Percentiles rank a stretch among this genome's conserved stretches.
These are phyloP conservation scores for Abrostola triplasia DNA, from an alignment of 2,888 invertebrate genomes.

Conservation along the genomic window DNA sequence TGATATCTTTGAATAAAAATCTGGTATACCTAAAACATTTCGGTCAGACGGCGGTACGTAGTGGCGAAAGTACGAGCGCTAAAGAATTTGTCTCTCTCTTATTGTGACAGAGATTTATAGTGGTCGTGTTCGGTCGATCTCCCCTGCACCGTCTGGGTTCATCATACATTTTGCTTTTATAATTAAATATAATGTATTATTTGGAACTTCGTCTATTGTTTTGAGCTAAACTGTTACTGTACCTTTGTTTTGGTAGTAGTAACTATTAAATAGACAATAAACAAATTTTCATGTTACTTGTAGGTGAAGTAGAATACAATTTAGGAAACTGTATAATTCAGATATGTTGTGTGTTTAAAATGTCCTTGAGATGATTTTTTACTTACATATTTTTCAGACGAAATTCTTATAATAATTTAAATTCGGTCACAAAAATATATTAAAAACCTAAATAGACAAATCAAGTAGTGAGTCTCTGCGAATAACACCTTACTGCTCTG, in stretches of 20 bases:
- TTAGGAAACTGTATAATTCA: too few relatives aligned
- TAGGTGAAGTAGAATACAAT: too few relatives aligned
- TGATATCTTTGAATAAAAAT: background rate
- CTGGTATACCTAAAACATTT: conserved; percentile 7
- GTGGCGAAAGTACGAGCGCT: conserved; percentile 47
- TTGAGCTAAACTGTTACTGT: background rate
- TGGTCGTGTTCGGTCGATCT: conserved; percentile 55
- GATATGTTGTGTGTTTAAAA: too few relatives aligned
- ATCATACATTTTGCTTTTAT: conserved; percentile 50
- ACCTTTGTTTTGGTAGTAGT: background rate
- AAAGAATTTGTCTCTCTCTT: conserved; percentile 73
- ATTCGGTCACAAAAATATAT: too few relatives aligned
- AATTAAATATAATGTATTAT: conserved; percentile 20
- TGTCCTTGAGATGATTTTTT: too few relatives aligned
- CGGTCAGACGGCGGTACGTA: background rate
- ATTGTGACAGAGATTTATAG: conserved; percentile 75
- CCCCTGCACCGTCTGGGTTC: conserved; percentile 42
- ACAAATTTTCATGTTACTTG: too few relatives aligned
- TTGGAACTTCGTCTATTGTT: background rate
- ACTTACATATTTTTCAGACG: too few relatives aligned
- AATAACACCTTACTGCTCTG: too few relatives aligned
- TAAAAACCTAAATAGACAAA: too few relatives aligned
- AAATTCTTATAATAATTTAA: too few relatives aligned
- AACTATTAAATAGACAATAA: background rate
- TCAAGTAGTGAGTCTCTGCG: too few relatives aligned